A percentile compares a stretch with the other conserved stretches of the same genome.
These are phyloP conservation scores for Papilio polyxenes DNA, from an alignment of 1,140 invertebrate genomes.

Conservation along the genomic window DNA sequence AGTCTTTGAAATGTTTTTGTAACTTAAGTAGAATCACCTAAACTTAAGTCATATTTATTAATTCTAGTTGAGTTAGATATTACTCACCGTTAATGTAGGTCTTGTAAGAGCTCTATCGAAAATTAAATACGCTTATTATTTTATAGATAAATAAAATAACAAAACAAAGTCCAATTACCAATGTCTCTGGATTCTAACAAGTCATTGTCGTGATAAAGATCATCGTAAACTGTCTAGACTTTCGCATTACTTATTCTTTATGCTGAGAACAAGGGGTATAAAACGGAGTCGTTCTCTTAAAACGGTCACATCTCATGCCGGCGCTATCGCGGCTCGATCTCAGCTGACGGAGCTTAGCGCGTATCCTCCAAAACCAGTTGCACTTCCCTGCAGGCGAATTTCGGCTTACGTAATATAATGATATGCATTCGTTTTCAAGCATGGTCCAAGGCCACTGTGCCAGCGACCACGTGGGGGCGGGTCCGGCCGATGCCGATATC, in stretches of 20 bases:
- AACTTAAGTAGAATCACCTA: background rate
- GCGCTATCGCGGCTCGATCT: slow-evolving; percentile 56
- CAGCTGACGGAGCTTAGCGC: slow-evolving; percentile 54
- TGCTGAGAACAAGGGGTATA: slow-evolving; percentile 46
- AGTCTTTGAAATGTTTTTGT: background rate
- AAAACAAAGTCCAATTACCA: slow-evolving; percentile 45
- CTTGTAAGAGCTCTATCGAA: background rate
- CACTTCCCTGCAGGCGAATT: slow-evolving; percentile 68
- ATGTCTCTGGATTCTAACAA: slow-evolving; percentile 30
- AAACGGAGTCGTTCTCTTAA: slow-evolving; percentile 43
- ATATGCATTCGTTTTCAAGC: slow-evolving; percentile 68
- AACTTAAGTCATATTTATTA: background rate
- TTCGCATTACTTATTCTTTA: slow-evolving; percentile 42
- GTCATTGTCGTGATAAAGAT: slow-evolving; percentile 37
- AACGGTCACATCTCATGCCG: slow-evolving; percentile 45
- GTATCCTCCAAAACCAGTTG: slow-evolving; percentile 68
- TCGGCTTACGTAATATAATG: slow-evolving; percentile 65
- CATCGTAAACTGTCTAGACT: slow-evolving; percentile 50
- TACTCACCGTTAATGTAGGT: background rate
- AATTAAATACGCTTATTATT: too few relatives aligned
- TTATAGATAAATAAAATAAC: background rate
- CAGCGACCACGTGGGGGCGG: slow-evolving; percentile 63
- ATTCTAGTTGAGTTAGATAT: background rate
- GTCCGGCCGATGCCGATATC: slow-evolving; percentile 66
- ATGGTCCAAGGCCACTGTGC: slow-evolving; percentile 63